Base-by-base conservation (phyloP, 2,113 vertebrate species). In the Emberiza fucata region DNA sequence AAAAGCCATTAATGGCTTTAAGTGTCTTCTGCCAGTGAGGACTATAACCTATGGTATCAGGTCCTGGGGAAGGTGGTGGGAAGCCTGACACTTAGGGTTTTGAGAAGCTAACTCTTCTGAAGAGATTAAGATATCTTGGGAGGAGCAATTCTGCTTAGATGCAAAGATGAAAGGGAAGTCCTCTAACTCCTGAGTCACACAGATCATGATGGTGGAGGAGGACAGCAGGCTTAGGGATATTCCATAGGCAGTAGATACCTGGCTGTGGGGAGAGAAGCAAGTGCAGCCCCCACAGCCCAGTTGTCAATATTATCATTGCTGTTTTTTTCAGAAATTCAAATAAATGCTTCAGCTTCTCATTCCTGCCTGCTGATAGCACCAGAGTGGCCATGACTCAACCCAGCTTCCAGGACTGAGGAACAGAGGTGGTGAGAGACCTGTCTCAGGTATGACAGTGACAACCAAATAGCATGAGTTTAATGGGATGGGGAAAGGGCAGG, bases 381-480 rank as follows among this genome's bases (percentile, higher is more conserved):
- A 51, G 24, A 25, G 78, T 90, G 83, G n/a, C 77, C 57, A 88
- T 81, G 79, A 72, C 72, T 87, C 91, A 93, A 86, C 50, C 24
- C 71, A 77, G 24, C 42, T 56, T 75, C 91, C 63, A 35, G 61
- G 45, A 87, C 83, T 88, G 87, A 96, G 61, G 35, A 24, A 28
- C 61, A 88, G 45, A 81, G 53, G 88, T 42, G 24, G 73, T 75
- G 66, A 82, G 91, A 91, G 51, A 76, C 54, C 24, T 66, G n/a
- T 88, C 56, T 89, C 82, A 86, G 96, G 97, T 98, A 95, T 53
- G 94, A 75, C 3, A 18, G 31, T 81, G 47, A 60, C 47, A 64
- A 76, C 23, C 39, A 78, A 79, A 57, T 48, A 70, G 6, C 25
- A 9, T 33, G 27, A n/a, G 23, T 83, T 86, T 83, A 80, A 57